Base-by-base conservation (phyloP, 2,113 vertebrate genomes). In the Silurus meridionalis region DNA sequence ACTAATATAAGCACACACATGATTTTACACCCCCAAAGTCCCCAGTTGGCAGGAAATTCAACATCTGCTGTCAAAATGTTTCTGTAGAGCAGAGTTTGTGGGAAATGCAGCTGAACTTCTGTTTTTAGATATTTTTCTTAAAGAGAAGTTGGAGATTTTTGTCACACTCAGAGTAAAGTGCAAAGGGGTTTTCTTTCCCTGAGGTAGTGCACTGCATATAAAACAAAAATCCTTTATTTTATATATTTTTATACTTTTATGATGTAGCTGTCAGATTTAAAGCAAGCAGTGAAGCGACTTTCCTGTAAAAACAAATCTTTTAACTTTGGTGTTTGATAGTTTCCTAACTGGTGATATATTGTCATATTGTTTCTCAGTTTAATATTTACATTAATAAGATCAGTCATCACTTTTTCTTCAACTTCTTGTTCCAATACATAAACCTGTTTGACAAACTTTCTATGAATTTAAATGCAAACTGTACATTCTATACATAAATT, bases 11-110 rank as follows among this genome's bases (percentile, higher is more conserved):
- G 86, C 84, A 86, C 82, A 90, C 19, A 69, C 77, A 79, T 28
- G 14, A 37, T 79, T 50, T 83, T 71, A 82, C 75, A 83, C 57
- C 89, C 89, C 75, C 82, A 79, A 91, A 89, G 89, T 88, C 88
- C 87, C 86, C 84, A 87, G 83, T 85, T 52, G 75, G 85, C 88
- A 87, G 85, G 46, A 83, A 74, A 53, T 75, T 17, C 63, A 87
- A 52, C 25, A 61, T 86, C 74, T 86, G 72, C 82, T 53, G 85
- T 86, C 82, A 78, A 50, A 82, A 72, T 81, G 46, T 72, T 77
- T 37, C 82, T 87, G 64, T 81, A 86, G 63, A 82, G 53, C 55
- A 83, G 61, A 71, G 71, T 61, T 89, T 23, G 28, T 6, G 55
- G 23, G 60, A 77, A 80, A 85, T 86, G 69, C 71, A 55, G 64